phyloP scores from a whole-genome alignment of 1,140 invertebrate genomes.

The Drosophila azteca region DNA sequence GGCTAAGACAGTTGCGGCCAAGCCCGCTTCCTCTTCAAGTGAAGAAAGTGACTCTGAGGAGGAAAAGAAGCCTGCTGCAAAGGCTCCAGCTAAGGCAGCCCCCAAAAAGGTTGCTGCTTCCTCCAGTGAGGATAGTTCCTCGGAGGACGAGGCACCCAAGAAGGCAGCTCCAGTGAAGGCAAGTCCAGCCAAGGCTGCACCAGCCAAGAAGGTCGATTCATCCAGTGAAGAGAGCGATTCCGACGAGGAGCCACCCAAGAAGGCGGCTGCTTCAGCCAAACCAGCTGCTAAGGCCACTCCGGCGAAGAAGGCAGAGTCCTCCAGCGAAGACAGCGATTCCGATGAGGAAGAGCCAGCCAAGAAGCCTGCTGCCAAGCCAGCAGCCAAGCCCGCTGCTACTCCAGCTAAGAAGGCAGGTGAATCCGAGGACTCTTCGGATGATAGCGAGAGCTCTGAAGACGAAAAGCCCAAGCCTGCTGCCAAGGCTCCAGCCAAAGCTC shows the following conservation, averaged over 20 bases:
- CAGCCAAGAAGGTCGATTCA: slow-evolving; percentile 45
- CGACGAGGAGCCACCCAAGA: slow-evolving; percentile 43
- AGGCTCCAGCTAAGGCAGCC: slow-evolving; percentile 33
- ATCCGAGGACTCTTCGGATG: slow-evolving; percentile 61
- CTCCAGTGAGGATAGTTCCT: slow-evolving; percentile 79
- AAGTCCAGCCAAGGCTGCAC: slow-evolving; percentile 22
- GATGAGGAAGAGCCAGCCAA: slow-evolving; percentile 58
- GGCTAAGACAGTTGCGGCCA: slow-evolving; percentile 30
- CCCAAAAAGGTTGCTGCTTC: slow-evolving; percentile 28
- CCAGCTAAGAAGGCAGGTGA: slow-evolving; percentile 44
- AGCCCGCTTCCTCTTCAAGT: slow-evolving; percentile 29
- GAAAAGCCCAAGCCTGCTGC: slow-evolving; percentile 33
- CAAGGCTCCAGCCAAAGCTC: slow-evolving; percentile 39
- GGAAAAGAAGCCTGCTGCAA: slow-evolving; percentile 36
- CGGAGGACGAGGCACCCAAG: slow-evolving; percentile 47
- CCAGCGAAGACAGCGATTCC: slow-evolving; percentile 64
- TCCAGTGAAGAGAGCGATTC: slow-evolving; percentile 71
- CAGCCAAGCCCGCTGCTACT: slow-evolving; percentile 17
- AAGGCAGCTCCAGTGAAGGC: slow-evolving; percentile 47
- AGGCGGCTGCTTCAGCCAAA: slow-evolving; percentile 44
- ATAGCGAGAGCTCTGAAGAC: slow-evolving; percentile 58
- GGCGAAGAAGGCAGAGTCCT: slow-evolving; percentile 48
- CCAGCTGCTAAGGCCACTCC: slow-evolving; percentile 40
- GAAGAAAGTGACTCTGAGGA: slow-evolving; percentile 57
- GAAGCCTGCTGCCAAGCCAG: slow-evolving; percentile 30